A percentile compares a stretch with the other conserved stretches of the same genome.
These are phyloP conservation scores for Philaethria dido DNA, from an alignment of 2,888 invertebrate species.

Conservation along the genomic window DNA sequence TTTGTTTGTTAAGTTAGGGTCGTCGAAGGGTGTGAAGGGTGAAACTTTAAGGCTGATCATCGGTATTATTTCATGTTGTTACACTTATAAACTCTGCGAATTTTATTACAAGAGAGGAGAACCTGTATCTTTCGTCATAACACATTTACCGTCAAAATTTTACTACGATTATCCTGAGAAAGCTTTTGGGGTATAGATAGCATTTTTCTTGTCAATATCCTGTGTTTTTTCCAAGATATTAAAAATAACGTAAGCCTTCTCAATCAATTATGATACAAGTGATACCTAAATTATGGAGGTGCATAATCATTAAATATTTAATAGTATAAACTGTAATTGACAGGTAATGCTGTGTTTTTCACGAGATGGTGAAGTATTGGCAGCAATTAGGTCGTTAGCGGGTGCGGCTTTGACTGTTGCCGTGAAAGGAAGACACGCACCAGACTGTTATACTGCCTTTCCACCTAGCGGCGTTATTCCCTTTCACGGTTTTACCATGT, in stretches of 20 bases:
- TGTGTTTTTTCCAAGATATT: no score
- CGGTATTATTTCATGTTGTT: no score
- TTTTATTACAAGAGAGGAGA: not conserved
- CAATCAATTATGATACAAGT: no score
- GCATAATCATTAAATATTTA: not conserved
- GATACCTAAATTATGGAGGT: no score
- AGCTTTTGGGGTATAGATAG: no score
- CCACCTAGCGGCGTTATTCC: conserved; percentile 98
- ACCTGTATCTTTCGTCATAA: not conserved
- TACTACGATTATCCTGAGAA: no score
- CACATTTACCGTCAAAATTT: not conserved
- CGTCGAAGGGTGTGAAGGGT: no score
- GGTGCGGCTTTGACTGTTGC: conserved; percentile 89
- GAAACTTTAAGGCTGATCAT: no score
- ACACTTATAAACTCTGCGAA: not conserved
- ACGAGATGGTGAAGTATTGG: conserved; percentile 91
- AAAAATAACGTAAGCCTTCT: no score
- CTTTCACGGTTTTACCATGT: conserved; percentile 99
- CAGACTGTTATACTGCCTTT: conserved; percentile 90
- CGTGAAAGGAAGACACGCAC: conserved; percentile 86
- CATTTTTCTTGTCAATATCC: no score
- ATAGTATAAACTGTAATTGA: no score
- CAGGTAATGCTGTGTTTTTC: conserved; percentile 95
- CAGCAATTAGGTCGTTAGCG: conserved; percentile 84
- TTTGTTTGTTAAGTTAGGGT: no score